Percentiles rank a stretch among this genome's conserved stretches.
These are phyloP conservation scores for Actenoides hombroni DNA, from an alignment of 2,113 vertebrate genomes.

Conservation along the genomic window DNA sequence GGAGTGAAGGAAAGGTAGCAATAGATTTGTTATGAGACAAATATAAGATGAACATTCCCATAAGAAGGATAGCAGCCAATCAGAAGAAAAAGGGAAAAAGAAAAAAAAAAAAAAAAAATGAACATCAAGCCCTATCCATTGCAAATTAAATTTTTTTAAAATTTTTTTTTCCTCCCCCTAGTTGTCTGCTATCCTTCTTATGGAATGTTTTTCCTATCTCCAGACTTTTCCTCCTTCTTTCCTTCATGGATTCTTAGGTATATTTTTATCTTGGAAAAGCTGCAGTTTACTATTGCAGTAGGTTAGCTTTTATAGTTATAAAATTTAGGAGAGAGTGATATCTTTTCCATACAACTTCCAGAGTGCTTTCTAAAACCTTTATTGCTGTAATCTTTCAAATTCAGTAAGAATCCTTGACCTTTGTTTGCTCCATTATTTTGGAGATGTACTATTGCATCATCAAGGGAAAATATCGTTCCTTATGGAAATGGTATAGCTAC, in stretches of 20 bases:
- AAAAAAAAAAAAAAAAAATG: too few species aligned
- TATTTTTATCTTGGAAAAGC: background rate
- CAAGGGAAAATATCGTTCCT: background rate
- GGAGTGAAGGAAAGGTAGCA: background rate
- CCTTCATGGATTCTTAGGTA: background rate
- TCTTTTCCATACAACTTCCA: slow-evolving; percentile 20
- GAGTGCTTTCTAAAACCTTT: slow-evolving; percentile 35
- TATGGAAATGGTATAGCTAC: background rate
- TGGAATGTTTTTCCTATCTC: background rate
- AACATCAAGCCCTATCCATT: too few species aligned
- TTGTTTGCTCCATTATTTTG: background rate
- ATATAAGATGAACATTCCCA: background rate
- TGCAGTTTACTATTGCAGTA: slow-evolving; percentile 4
- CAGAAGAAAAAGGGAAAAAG: too few species aligned
- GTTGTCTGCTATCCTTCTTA: too few species aligned
- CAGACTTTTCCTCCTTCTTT: background rate
- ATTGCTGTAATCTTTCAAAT: slow-evolving; percentile 54
- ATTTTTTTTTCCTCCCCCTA: too few species aligned
- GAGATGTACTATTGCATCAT: background rate
- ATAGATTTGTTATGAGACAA: background rate
- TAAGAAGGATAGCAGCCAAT: background rate
- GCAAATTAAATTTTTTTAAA: too few species aligned
- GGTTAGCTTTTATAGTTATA: slow-evolving; percentile 43
- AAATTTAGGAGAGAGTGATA: slow-evolving; percentile 42
- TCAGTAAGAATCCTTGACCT: slow-evolving; percentile 50